A percentile compares a stretch with the other conserved stretches of the same genome.
Conservation (phyloP, 2,113 vertebrate species). For the Sander vitreus region DNA sequence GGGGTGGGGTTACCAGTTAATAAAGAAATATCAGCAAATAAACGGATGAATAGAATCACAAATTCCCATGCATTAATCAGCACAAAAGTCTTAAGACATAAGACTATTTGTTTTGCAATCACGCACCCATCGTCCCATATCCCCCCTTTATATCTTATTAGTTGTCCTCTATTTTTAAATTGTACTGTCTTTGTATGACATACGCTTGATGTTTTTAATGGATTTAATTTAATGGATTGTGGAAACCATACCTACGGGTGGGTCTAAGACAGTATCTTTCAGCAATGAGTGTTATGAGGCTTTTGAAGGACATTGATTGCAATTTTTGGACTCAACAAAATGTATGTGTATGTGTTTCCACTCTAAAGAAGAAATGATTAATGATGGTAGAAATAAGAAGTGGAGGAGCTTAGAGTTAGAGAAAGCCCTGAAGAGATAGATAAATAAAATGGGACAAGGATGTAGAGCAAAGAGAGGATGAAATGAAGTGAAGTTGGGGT, state of each 20-base stretch:
- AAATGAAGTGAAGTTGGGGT: conserved; percentile 33
- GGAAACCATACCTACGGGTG: not conserved
- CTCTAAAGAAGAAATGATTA: not conserved
- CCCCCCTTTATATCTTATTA: too few relatives aligned
- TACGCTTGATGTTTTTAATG: not conserved
- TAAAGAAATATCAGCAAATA: too few relatives aligned
- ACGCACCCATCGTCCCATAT: too few relatives aligned
- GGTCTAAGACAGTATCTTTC: not conserved
- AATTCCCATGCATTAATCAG: too few relatives aligned
- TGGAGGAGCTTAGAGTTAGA: not conserved
- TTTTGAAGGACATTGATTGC: not conserved
- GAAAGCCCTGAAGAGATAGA: not conserved
- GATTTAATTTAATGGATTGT: not conserved
- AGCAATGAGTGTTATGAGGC: too few relatives aligned
- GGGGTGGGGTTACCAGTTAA: too few relatives aligned
- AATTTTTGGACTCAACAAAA: not conserved
- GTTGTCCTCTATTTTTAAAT: not conserved
- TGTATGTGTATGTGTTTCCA: not conserved
- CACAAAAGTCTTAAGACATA: too few relatives aligned
- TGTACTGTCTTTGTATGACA: not conserved
- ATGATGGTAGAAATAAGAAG: not conserved
- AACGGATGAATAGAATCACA: too few relatives aligned
- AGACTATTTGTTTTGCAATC: too few relatives aligned
- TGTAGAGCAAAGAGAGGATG: conserved; percentile 27
- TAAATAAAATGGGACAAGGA: not conserved